phyloP scores from a whole-genome alignment of 1,140 invertebrate species.

The Aporrectodea caliginosa region DNA sequence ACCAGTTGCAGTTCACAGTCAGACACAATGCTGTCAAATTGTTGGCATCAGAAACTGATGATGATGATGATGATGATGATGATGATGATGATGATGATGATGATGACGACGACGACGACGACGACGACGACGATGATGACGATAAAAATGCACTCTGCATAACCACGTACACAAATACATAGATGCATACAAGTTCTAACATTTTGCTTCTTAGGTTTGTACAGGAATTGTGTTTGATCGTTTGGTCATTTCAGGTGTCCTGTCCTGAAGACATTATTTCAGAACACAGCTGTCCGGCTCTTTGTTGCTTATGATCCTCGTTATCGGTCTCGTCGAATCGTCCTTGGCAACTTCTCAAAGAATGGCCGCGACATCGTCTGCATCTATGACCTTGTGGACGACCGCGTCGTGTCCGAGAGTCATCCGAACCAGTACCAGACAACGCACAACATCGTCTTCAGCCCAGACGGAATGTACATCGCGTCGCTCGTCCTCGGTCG shows the following conservation, averaged over 20 bases:
- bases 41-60: no score
- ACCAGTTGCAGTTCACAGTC: no score
- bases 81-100: no score
- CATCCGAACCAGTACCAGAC: slow-evolving; percentile 27
- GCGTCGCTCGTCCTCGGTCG: slow-evolving; percentile 31
- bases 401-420: slow-evolving; percentile 17
- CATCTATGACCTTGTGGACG: slow-evolving; percentile 27
- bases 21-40: no score
- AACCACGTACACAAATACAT: no score
- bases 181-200: no score
- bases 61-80: no score
- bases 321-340: slow-evolving; percentile 21
- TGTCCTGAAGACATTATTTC: slow-evolving; percentile 23
- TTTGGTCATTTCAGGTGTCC: slow-evolving; percentile 12
- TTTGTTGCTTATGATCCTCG: slow-evolving; percentile 32
- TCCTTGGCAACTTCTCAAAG: slow-evolving; percentile 27
- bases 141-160: no score
- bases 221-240: background rate
- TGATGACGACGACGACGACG: no score
- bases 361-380: slow-evolving; percentile 24
- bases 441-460: slow-evolving; percentile 34
- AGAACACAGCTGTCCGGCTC: slow-evolving; percentile 24
- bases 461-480: slow-evolving; percentile 31
- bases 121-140: no score
- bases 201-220: background rate